Evolutionary conservation across 2,888 invertebrate genomes (phyloP), one percentile per base, ranked within the genome.

Genomic region (Phortica okadai): DNA sequence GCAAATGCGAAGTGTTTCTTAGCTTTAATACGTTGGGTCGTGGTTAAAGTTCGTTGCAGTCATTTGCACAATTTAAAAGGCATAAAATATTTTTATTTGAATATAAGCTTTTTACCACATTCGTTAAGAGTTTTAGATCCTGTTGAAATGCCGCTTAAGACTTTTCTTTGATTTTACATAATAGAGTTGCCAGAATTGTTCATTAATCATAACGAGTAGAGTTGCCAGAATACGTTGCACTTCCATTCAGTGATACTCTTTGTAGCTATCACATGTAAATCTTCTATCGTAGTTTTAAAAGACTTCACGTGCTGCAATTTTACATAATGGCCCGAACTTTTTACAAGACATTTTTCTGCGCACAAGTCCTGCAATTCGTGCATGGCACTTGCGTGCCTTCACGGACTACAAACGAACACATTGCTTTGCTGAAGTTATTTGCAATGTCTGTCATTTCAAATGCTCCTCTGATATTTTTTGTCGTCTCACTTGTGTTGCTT

Each of bases 381-480:
- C 50, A 50, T 50, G 50, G 4, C 50, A 14, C 50, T 50, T 50
- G 8, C 50, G 14, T 50, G 50, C 50, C 64, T 64, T 33, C 64
- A 21, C 64, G 21, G 25, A 33, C 33, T 64, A 33, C 14, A 64
- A 25, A 64, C 64, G 33, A 33, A 67, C 67, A 41, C 67, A 67
- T 67, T n/a, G 42, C 41, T 14, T 69, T 85, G 86, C 81, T 86
- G 76, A 84, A 80, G 80, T 77, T 78, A 77, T 82, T 85, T 67
- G 44, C 33, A 33, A 5, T 33, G 33, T 33, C 33, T 33, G 33
- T 33, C 33, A 33, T 33, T 33, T 50, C 50, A 11, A 50, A 8
- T 11, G 14, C 50, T 50, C 50, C 50, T 50, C 50, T 50, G 50
- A 50, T 1, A 50, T 50, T 14, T 50, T 50, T 50, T 50, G 50